phyloP scores from a whole-genome alignment of 2,113 vertebrate species.

The Trichechus manatus region DNA sequence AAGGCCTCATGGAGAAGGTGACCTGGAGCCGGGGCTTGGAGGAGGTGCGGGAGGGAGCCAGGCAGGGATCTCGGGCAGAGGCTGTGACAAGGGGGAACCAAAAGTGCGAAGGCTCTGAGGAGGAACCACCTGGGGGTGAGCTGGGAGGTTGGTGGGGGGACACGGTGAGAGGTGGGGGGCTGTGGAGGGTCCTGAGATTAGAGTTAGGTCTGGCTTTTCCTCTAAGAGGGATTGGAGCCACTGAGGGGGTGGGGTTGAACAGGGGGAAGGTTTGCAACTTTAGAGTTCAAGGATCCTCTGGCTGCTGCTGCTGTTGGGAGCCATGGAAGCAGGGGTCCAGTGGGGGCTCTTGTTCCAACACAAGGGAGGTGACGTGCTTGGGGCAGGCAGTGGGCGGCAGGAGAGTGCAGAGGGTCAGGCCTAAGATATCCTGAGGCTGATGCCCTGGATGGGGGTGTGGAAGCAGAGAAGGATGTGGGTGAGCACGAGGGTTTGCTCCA shows the following conservation, averaged over 20 bases:
- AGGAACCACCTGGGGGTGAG: too few relatives aligned
- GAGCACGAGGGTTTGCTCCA: background rate
- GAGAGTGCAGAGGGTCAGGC: background rate
- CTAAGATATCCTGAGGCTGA: background rate
- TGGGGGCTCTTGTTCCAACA: background rate
- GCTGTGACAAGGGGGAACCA: too few relatives aligned
- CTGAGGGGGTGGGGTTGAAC: background rate
- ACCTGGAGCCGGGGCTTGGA: too few relatives aligned
- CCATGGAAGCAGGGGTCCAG: background rate
- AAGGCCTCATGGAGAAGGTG: background rate
- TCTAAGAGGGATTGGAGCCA: background rate
- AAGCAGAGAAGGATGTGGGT: too few relatives aligned
- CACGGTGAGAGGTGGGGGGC: background rate
- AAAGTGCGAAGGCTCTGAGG: too few relatives aligned
- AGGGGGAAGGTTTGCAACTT: background rate
- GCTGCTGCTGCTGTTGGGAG: background rate
- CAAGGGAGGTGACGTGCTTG: background rate
- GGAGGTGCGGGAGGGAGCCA: rapidly evolving
- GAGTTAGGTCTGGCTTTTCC: background rate
- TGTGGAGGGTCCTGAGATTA: background rate
- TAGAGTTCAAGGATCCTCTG: background rate
- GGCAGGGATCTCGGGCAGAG: too few relatives aligned
- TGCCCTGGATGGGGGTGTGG: background rate
- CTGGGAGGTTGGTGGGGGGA: rapidly evolving
- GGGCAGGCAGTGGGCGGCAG: background rate